Evolutionary conservation across 2,888 invertebrate genomes (phyloP).

Genomic region (Leucoma salicis): DNA sequence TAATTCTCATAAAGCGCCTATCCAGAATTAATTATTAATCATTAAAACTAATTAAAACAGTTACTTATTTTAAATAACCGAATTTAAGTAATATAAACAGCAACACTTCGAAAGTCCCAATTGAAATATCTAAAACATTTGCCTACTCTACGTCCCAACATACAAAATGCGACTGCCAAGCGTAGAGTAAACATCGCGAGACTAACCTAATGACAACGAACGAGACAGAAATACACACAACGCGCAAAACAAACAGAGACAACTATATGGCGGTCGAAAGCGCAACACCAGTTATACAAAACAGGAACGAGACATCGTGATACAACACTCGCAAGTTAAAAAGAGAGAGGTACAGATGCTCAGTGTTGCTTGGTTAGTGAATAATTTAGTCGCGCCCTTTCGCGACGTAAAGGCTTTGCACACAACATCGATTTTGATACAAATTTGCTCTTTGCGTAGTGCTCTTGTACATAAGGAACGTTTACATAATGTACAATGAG

Average conservation of each 20-base stretch:
- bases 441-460: conserved; percentile 34
- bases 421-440: conserved; percentile 44
- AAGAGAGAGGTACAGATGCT: conserved; percentile 53
- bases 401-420: conserved; percentile 37
- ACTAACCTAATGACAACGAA: conserved; percentile 79
- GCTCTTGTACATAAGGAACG: not conserved
- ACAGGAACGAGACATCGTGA: conserved; percentile 41
- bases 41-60: too few species aligned
- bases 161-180: conserved; percentile 73
- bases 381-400: conserved; percentile 77
- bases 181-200: conserved; percentile 71
- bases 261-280: conserved; percentile 73
- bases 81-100: too few species aligned
- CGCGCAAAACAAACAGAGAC: conserved; percentile 42
- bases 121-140: conserved; percentile 17
- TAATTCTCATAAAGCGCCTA: too few species aligned
- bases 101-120: too few species aligned
- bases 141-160: conserved; percentile 45
- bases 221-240: conserved; percentile 45
- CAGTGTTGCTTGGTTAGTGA: conserved; percentile 69
- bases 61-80: too few species aligned
- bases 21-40: too few species aligned
- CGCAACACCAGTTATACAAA: conserved; percentile 65
- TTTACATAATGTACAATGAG: not conserved
- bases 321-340: conserved; percentile 21